Conservation (phyloP, 2,113 vertebrate species). For the Apodemus speciosus region DNA sequence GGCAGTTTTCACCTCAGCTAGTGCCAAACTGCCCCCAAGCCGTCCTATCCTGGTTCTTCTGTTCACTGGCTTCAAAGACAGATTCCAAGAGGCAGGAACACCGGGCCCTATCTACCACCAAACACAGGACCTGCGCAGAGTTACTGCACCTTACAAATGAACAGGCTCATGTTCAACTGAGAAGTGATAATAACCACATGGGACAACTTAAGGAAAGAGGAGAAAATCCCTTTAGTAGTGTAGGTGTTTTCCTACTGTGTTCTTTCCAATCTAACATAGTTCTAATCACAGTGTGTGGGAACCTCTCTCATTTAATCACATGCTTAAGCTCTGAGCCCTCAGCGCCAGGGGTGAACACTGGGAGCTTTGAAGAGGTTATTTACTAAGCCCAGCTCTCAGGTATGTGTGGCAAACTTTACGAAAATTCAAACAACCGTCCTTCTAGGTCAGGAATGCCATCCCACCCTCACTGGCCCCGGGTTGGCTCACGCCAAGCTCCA, state of each 20-base stretch:
- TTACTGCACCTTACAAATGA: neutral
- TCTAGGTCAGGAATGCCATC: neutral
- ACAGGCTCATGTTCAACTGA: neutral
- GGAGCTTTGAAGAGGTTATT: neutral
- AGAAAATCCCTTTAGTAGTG: neutral
- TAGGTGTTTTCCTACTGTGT: neutral
- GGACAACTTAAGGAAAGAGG: neutral
- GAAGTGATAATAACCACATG: neutral
- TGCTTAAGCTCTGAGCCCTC: neutral
- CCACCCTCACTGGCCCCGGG: neutral
- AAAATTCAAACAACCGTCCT: constrained; percentile 29
- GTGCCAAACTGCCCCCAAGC: too few relatives aligned
- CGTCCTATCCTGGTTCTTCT: neutral
- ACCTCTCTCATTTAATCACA: constrained; percentile 18
- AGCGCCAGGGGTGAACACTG: neutral
- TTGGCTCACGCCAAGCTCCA: neutral
- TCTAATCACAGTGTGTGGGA: neutral
- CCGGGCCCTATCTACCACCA: rapidly evolving
- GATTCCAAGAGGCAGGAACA: neutral
- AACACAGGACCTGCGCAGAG: neutral
- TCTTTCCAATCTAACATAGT: neutral
- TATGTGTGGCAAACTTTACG: neutral
- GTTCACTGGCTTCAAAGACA: neutral
- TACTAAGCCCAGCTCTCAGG: constrained; percentile 12
- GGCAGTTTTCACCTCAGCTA: neutral